A percentile compares a stretch with the other conserved stretches of the same genome.
Conservation (phyloP, 2,797 vertebrate species). For the Sparus aurata region DNA sequence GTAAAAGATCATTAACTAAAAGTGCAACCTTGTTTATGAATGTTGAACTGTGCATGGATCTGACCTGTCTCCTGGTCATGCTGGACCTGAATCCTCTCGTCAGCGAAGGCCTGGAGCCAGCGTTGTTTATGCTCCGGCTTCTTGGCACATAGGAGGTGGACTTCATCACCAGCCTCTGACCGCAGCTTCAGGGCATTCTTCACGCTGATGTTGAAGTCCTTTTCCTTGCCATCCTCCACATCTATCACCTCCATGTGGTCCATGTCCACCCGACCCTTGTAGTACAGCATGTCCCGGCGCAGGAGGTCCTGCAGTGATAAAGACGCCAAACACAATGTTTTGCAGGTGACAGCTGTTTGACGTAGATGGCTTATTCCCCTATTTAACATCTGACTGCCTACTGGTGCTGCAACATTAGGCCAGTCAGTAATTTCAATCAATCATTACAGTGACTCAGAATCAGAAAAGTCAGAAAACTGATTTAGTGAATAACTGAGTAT, state of each 20-base stretch:
- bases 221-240: conserved; percentile 94
- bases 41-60: not conserved
- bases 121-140: conserved; percentile 95
- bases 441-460: no score
- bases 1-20: not conserved
- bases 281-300: conserved; percentile 94
- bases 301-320: conserved; percentile 89
- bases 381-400: no score
- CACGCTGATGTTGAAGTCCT: conserved; percentile 92
- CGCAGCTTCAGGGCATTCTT: conserved; percentile 93
- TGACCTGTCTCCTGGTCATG: conserved; percentile 94
- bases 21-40: not conserved
- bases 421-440: no score
- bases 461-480: no score
- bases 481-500: no score
- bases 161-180: conserved; percentile 84
- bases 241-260: conserved; percentile 93
- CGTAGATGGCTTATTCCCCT: no score
- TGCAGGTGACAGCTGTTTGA: no score
- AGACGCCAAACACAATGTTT: not conserved
- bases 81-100: conserved; percentile 93
- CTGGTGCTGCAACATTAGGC: no score
- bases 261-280: conserved; percentile 95
- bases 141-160: conserved; percentile 92
- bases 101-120: conserved; percentile 93